Base-by-base conservation (phyloP, 2,113 vertebrate species). In the Murina feae region DNA sequence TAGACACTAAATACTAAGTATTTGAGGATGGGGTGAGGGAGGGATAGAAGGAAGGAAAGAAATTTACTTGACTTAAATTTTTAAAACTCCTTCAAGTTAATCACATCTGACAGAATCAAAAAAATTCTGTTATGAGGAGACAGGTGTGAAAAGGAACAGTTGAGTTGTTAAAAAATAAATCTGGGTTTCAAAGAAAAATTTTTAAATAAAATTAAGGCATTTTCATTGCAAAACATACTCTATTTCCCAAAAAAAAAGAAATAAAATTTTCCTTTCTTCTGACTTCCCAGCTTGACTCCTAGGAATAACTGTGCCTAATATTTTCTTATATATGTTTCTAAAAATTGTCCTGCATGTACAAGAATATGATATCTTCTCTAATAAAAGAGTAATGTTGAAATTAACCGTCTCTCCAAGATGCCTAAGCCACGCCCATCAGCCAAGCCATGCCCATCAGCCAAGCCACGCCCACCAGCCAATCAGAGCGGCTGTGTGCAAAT, bases 221-320 rank as follows among this genome's bases (percentile, higher is more conserved):
- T 92, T 32, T 89, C n/a, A 23, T 25, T 86, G 74, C 9, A 85
- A 96, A 92, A 72, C 13, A 86, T 69, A 87, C 25, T 81, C 39
- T 47, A 42, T 91, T 95, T 95, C 35, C 79, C n/a, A 84, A 92
- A 93, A 87, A 69, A 13, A 78, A 91, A 82, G 51, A 91, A 53
- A 89, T 85, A 86, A 87, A 78, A 55, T 47, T 23, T 80, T 25
- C 47, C 39, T 85, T 28, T 5, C 32, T 91, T 65, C 75, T 83
- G 66, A 93, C 8, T 66, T 32, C 51, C 51, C 13, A 89, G 51
- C 25, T 80, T 18, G 10, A 85, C 37, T 81, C 32, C 17, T 39
- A 63, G 47, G 89, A 83, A 21, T 71, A 92, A 87, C 20, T 16
- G 6, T 78, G 30, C 23, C 37, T 95, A 47, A 42, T 72, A 91